A percentile compares a stretch with the other conserved stretches of the same genome.
Conservation (phyloP, 2,888 invertebrate species). For the Tuberolachnus salignus region DNA sequence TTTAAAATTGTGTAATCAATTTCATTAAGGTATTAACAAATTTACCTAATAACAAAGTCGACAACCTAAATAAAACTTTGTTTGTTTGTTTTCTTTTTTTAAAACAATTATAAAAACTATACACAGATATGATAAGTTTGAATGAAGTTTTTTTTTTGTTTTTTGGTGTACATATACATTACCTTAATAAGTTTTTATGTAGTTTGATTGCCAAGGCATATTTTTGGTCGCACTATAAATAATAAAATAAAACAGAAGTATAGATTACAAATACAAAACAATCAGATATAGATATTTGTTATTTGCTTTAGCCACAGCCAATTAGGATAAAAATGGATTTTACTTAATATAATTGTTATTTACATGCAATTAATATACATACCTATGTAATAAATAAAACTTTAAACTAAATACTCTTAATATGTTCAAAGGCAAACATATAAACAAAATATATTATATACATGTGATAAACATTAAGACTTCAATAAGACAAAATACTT, state of each 20-base stretch:
- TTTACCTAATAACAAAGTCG: slow-evolving; percentile 46
- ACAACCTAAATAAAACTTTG: slow-evolving; percentile 28
- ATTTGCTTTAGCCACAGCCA: not conserved
- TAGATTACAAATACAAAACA: slow-evolving; percentile 1
- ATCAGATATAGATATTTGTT: not conserved
- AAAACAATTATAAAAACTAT: slow-evolving; percentile 33
- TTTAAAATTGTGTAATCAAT: slow-evolving; percentile 37
- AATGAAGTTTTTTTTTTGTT: slow-evolving; percentile 34
- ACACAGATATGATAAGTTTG: slow-evolving; percentile 48
- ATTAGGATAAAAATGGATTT: too few relatives aligned
- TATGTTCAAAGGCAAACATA: not conserved
- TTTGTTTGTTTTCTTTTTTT: slow-evolving; percentile 14
- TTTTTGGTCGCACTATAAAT: slow-evolving; percentile 37
- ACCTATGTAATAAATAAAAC: slow-evolving; percentile 1
- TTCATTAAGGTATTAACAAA: slow-evolving; percentile 43
- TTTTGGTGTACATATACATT: slow-evolving; percentile 46
- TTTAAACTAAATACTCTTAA: not conserved
- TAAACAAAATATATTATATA: not conserved
- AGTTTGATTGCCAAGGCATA: slow-evolving; percentile 52
- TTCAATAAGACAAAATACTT: too few relatives aligned
- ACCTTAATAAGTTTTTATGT: slow-evolving; percentile 43
- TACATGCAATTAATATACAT: not conserved
- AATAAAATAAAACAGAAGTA: slow-evolving; percentile 23
- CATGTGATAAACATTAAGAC: too few relatives aligned
- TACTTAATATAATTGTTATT: too few relatives aligned